phyloP scores from a whole-genome alignment of 2,888 invertebrate species.

The Drosophila emarginata region DNA sequence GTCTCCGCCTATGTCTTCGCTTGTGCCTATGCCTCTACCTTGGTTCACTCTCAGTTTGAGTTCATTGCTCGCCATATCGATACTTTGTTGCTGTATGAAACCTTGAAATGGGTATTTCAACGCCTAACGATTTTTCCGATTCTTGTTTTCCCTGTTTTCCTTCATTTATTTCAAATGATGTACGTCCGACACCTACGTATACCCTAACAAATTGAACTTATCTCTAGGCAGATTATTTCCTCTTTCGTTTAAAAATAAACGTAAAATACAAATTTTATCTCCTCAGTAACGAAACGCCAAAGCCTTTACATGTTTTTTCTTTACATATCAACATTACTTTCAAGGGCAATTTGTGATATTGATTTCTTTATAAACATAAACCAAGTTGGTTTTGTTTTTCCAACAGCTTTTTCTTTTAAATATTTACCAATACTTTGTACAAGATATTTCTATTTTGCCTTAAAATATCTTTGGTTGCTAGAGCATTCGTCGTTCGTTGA shows the following conservation, averaged over 20 bases:
- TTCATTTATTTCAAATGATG: background rate
- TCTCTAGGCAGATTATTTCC: background rate
- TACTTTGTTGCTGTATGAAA: conserved; percentile 24
- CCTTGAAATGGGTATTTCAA: conserved; percentile 57
- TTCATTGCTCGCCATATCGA: conserved; percentile 57
- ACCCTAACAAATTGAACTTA: background rate
- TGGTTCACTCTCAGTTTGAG: conserved; percentile 28
- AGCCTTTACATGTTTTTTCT: too few relatives aligned
- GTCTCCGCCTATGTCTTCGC: background rate
- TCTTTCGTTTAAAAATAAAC: too few relatives aligned
- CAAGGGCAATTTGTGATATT: background rate
- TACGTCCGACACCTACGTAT: background rate
- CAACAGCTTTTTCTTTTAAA: background rate
- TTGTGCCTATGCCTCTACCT: background rate
- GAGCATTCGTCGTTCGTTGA: background rate
- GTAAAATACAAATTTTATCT: too few relatives aligned
- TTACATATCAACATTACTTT: background rate
- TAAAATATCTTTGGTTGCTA: background rate
- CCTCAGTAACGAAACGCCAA: background rate
- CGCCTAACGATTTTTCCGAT: conserved; percentile 3
- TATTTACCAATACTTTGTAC: too few relatives aligned
- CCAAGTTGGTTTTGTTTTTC: background rate
- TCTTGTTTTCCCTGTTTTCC: background rate
- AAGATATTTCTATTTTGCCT: background rate
- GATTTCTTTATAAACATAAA: background rate